phyloP scores from a whole-genome alignment of 2,113 vertebrate species.

The Syngnathoides biaculeatus region DNA sequence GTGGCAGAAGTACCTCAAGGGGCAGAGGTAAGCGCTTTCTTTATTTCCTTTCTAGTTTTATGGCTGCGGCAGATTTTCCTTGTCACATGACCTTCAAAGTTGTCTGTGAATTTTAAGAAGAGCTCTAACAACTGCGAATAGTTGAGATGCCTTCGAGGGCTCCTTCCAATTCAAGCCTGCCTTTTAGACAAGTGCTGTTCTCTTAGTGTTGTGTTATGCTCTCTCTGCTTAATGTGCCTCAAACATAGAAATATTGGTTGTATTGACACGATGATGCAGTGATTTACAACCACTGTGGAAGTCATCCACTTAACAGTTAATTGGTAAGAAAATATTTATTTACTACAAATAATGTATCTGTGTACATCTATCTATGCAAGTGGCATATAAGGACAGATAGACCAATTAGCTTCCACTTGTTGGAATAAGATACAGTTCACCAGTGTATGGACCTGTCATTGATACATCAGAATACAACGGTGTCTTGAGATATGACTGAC shows the following conservation, averaged over 20 bases:
- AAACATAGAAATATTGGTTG: neutral
- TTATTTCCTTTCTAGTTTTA: slow-evolving; percentile 8
- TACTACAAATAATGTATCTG: no score
- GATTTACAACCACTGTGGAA: no score
- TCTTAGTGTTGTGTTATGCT: slow-evolving; percentile 15
- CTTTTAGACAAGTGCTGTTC: slow-evolving; percentile 20
- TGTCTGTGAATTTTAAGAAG: slow-evolving; percentile 10
- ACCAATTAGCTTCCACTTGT: no score
- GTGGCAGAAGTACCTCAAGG: slow-evolving; percentile 97
- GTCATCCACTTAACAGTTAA: no score
- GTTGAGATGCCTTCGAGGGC: slow-evolving; percentile 19
- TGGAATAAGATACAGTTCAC: no score
- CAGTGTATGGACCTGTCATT: no score
- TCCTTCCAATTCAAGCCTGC: slow-evolving; percentile 10
- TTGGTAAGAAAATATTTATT: no score
- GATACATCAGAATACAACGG: no score
- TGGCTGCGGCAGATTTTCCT: neutral
- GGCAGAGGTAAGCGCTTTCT: slow-evolving; percentile 85
- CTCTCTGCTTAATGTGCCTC: slow-evolving; percentile 10
- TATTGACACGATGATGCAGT: no score
- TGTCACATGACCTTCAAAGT: neutral
- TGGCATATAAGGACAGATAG: no score
- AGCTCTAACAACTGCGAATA: slow-evolving; percentile 20
- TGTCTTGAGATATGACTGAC: no score
- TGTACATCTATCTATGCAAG: no score